phyloP scores from a whole-genome alignment of 1,140 invertebrate genomes.

The Lepidurus apus region DNA sequence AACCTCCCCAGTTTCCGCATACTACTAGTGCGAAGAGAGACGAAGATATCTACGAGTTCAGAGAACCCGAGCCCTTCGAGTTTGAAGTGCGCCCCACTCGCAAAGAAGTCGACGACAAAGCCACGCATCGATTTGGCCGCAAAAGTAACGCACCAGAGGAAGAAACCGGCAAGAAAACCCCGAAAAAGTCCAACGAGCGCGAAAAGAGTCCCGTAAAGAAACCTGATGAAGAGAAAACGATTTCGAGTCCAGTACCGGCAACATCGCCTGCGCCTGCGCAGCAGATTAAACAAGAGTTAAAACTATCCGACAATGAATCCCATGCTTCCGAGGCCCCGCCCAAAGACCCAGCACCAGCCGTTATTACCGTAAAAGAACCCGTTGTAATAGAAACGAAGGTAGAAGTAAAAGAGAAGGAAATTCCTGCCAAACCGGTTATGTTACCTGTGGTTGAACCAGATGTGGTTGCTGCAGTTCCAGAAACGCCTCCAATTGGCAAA shows the following conservation, averaged over 20 bases:
- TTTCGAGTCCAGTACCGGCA: neutral
- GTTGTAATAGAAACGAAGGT: neutral
- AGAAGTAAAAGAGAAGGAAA: neutral
- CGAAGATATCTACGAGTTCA: conserved; percentile 80
- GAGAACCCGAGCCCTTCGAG: conserved; percentile 79
- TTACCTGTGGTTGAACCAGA: neutral
- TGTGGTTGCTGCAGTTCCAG: too few species aligned
- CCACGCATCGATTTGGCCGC: conserved; percentile 31
- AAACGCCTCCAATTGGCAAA: too few species aligned
- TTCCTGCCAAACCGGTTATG: neutral
- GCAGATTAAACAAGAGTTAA: neutral
- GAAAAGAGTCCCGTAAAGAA: neutral
- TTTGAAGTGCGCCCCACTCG: conserved; percentile 58
- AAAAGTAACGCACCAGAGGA: neutral
- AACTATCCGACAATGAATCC: neutral
- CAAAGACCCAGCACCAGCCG: neutral
- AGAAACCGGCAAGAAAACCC: neutral
- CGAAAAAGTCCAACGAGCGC: neutral
- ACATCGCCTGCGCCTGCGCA: neutral
- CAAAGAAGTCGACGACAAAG: conserved; percentile 27
- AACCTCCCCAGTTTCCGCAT: neutral
- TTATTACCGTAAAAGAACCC: neutral
- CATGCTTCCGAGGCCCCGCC: neutral
- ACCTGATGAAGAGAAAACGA: neutral
- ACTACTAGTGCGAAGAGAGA: neutral